Evolutionary conservation across 2,797 vertebrate species (phyloP), one percentile per base, ranked within the genome.

Genomic region (Clarias laeviceps): DNA sequence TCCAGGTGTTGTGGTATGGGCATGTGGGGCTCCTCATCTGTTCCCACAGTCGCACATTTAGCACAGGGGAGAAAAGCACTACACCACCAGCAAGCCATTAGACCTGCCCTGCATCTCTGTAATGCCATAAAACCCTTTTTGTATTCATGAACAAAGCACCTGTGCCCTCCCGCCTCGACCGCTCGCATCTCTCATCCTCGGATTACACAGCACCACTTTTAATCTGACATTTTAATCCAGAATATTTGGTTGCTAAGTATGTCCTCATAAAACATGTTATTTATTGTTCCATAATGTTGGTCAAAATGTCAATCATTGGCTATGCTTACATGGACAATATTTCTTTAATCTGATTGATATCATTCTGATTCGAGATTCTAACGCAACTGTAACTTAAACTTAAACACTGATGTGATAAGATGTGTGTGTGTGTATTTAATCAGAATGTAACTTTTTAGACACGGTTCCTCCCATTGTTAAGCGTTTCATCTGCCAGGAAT

Each of bases 1-100:
- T 94, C 93, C 95, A 96, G 95, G 94, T 96, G 95, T 93, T 90
- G 92, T 90, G 92, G 92, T 93, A 93, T 90, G 92, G 84, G 89
- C 86, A 85, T 89, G 86, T 92, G 92, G 91, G 91, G 91, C 90
- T 88, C 87, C 85, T 95, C 93, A 93, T 94, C 93, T 94, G 93
- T 92, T 93, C 92, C 90, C 89, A 87, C 90, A 92, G 90, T 93
- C 91, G 91, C 90, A 91, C 91, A 91, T 85, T 91, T 88, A 89
- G 80, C 83, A 87, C 73, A 83, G 86, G 83, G 84, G 87, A 82
- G 80, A 86, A 89, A 89, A 90, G 83, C 87, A 86, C 73, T 87
- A 90, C 84, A 88, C 85, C 83, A 85, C 89, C 89, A 82, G 50
- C 80, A 85, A 88, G 82, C 86, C 86, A 85, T 82, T 83, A 88